Conservation (phyloP, 2,888 invertebrate species). For the Adelphocoris suturalis region DNA sequence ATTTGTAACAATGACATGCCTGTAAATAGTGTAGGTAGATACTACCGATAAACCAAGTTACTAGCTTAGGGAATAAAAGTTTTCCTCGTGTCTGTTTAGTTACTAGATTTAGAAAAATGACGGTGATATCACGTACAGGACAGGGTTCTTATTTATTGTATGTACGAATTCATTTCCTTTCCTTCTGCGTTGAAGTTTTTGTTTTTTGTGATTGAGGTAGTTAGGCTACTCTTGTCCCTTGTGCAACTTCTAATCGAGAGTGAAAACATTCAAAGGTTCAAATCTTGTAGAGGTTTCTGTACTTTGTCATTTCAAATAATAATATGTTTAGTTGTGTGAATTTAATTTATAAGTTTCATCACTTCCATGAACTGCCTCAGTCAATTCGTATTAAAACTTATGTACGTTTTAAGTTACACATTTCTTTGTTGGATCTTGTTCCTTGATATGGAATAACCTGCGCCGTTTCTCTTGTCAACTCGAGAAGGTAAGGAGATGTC, state of each 20-base stretch:
- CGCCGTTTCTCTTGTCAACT: too few species aligned
- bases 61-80: background rate
- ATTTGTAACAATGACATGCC: conserved; percentile 26
- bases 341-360: background rate
- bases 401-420: background rate
- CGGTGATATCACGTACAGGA: conserved; percentile 25
- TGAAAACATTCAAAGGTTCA: background rate
- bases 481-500: too few species aligned
- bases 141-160: conserved; percentile 4
- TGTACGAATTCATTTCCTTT: background rate
- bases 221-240: background rate
- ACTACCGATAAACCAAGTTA: background rate
- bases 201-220: background rate
- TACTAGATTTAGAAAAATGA: background rate
- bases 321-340: conserved; percentile 9
- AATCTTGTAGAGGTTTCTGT: background rate
- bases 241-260: background rate
- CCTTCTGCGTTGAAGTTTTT: too few species aligned
- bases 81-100: background rate
- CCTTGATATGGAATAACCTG: too few species aligned
- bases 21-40: background rate
- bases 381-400: background rate
- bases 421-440: too few species aligned
- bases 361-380: conserved; percentile 16
- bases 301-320: background rate